Evolutionary conservation across 2,888 invertebrate genomes (phyloP).

Genomic region (Phanerotoma sp.): DNA sequence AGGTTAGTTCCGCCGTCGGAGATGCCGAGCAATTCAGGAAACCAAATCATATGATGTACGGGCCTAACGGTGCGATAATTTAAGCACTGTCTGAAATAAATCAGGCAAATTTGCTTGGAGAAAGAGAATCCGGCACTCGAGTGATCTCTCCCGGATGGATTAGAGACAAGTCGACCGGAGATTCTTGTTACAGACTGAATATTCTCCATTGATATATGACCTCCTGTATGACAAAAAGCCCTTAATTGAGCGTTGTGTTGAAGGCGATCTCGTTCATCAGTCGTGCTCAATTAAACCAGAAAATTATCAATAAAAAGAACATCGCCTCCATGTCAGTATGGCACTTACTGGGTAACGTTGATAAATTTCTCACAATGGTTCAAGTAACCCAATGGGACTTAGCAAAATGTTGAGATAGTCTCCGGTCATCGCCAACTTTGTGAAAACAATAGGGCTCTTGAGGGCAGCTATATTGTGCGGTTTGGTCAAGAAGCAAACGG

Average conservation of each 20-base stretch:
- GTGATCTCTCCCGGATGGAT: slow-evolving; percentile 26
- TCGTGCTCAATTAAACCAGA: background rate
- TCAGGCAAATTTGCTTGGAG: slow-evolving; percentile 28
- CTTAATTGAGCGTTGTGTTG: background rate
- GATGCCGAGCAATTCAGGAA: slow-evolving; percentile 47
- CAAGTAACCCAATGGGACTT: background rate
- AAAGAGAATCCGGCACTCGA: slow-evolving; percentile 19
- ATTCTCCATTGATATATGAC: slow-evolving; percentile 23
- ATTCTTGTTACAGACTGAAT: slow-evolving; percentile 23
- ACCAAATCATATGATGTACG: slow-evolving; percentile 55
- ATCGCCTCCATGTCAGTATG: no score
- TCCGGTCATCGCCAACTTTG: background rate
- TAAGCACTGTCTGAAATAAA: slow-evolving; percentile 42
- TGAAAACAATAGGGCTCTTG: background rate
- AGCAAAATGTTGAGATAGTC: slow-evolving; percentile 6
- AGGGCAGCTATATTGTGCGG: background rate
- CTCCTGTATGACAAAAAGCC: background rate
- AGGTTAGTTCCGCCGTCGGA: slow-evolving; percentile 13
- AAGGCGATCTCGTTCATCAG: background rate
- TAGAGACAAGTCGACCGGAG: slow-evolving; percentile 32
- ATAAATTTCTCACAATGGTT: slow-evolving; percentile 16
- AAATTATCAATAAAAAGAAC: slow-evolving; percentile 1
- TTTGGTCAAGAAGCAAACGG: background rate
- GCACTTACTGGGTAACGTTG: slow-evolving; percentile 7
- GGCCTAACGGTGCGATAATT: slow-evolving; percentile 48